A percentile compares a stretch with the other conserved stretches of the same genome.
Evolutionary conservation across 2,113 vertebrate species (phyloP).

Genomic region (Phylloscopus trochilus): DNA sequence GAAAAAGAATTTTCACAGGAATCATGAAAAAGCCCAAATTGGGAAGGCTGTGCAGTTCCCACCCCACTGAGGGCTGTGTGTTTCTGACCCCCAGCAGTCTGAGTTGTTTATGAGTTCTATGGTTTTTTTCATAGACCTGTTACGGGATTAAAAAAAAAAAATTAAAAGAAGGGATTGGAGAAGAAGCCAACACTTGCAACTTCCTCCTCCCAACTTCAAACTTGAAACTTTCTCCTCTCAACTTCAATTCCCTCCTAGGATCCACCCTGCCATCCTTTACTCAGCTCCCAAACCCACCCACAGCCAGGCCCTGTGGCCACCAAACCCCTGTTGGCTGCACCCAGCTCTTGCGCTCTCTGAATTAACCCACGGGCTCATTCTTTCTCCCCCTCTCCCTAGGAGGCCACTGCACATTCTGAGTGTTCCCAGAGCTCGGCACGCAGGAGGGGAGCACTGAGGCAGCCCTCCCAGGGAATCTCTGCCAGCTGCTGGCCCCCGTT

Average conservation of each 20-base stretch:
- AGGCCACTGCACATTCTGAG: fast-evolving
- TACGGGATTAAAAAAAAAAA: not conserved
- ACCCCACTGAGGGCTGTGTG: not conserved
- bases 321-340: not conserved
- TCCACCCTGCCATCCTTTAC: not conserved
- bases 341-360: not conserved
- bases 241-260: not conserved
- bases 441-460: fast-evolving
- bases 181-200: not conserved
- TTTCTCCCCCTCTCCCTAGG: not conserved
- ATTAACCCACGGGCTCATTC: not conserved
- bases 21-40: not conserved
- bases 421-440: fast-evolving
- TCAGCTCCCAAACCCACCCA: not conserved
- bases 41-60: not conserved
- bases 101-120: not conserved
- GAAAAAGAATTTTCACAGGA: not conserved
- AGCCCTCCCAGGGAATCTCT: not conserved
- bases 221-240: not conserved
- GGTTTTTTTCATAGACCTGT: fast-evolving
- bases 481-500: not conserved
- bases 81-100: not conserved
- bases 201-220: not conserved
- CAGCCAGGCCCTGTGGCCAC: fast-evolving
- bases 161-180: not conserved